These are phyloP conservation scores for Ophonus ardosiacus DNA, from an alignment of 2,888 invertebrate genomes.

Conservation along the genomic window DNA sequence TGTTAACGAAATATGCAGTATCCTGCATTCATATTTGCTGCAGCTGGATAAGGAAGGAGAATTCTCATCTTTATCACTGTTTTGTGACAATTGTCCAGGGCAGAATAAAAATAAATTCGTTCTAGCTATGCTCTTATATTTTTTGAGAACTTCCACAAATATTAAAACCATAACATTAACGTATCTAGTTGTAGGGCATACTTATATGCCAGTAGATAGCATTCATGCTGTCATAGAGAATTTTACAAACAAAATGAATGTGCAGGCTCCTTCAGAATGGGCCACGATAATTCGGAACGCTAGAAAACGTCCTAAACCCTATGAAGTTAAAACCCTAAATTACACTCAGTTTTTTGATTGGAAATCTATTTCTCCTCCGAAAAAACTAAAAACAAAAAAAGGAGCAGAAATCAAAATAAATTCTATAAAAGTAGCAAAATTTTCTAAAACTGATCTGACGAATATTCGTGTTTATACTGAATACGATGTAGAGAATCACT, in stretches of 20 bases:
- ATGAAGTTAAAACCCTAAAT: conserved; percentile 62
- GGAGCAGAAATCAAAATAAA: conserved; percentile 28
- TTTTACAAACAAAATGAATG: conserved; percentile 65
- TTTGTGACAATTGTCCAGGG: conserved; percentile 66
- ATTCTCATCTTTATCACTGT: conserved; percentile 62
- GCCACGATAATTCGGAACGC: conserved; percentile 65
- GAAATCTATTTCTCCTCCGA: conserved; percentile 29
- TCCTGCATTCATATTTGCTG: no score
- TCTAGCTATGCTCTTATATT: conserved; percentile 63
- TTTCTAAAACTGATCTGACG: conserved; percentile 27
- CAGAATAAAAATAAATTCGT: conserved; percentile 66
- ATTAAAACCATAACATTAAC: conserved; percentile 68
- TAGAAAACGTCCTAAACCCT: conserved; percentile 66
- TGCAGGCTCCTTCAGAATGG: conserved; percentile 69
- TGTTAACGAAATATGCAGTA: no score
- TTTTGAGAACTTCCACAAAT: conserved; percentile 65
- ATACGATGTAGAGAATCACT: background rate
- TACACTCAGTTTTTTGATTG: conserved; percentile 63
- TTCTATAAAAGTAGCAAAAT: conserved; percentile 19
- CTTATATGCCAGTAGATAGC: conserved; percentile 70
- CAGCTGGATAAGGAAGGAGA: background rate
- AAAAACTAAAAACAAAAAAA: conserved; percentile 33
- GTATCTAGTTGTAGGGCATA: conserved; percentile 70
- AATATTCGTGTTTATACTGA: background rate
- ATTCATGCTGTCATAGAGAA: conserved; percentile 68